Conservation (phyloP, 2,113 vertebrate genomes). For the Tamias sibiricus region DNA sequence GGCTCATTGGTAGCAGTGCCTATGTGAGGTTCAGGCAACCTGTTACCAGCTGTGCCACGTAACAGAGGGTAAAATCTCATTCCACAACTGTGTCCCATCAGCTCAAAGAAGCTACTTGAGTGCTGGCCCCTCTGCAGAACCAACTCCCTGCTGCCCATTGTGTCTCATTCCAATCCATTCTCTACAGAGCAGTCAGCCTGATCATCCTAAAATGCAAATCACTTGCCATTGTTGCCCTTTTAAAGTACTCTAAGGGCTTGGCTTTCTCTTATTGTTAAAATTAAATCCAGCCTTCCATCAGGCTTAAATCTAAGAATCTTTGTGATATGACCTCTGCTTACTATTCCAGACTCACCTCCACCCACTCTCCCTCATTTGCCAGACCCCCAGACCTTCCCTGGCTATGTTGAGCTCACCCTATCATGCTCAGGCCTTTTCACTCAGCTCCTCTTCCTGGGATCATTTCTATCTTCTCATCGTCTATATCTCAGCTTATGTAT, state of each 20-base stretch:
- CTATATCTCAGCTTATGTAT: not conserved
- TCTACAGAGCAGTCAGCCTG: not conserved
- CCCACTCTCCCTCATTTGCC: fast-evolving
- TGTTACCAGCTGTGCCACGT: fast-evolving
- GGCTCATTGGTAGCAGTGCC: not conserved
- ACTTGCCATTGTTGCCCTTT: not conserved
- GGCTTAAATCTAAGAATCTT: not conserved
- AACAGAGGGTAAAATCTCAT: too few relatives aligned
- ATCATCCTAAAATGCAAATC: not conserved
- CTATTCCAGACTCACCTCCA: not conserved
- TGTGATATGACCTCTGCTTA: not conserved
- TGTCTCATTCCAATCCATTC: not conserved
- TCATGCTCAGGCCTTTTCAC: not conserved
- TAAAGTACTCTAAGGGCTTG: not conserved
- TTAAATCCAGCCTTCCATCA: not conserved
- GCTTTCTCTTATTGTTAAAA: not conserved
- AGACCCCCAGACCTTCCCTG: too few relatives aligned
- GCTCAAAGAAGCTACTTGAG: not conserved
- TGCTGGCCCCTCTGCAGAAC: fast-evolving
- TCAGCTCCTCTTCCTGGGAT: not conserved
- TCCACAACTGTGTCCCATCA: not conserved
- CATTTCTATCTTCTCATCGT: not conserved
- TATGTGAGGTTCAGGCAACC: not conserved
- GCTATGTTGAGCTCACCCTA: not conserved
- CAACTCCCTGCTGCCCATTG: not conserved